Evolutionary conservation across 2,113 vertebrate species (phyloP).

Genomic region (Corythornis madagascariensis): DNA sequence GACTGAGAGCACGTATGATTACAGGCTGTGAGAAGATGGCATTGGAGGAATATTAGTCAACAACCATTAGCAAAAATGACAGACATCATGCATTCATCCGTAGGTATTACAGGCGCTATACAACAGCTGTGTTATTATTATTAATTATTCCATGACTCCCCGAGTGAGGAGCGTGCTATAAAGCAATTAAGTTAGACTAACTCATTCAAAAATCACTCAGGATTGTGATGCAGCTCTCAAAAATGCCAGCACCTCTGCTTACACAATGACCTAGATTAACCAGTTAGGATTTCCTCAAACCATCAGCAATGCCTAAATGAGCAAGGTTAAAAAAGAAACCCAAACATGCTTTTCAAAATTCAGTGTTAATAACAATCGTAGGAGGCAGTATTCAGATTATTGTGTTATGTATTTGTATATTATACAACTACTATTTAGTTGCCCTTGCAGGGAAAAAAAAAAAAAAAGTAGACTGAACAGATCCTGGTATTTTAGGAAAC

Average conservation of each 20-base stretch:
- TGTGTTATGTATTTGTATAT: background rate
- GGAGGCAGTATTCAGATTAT: background rate
- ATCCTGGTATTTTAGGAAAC: background rate
- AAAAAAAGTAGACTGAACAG: background rate
- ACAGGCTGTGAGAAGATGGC: background rate
- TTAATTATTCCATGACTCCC: conserved; percentile 21
- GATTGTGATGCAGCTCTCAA: conserved; percentile 32
- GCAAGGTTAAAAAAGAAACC: background rate
- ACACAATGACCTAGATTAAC: conserved; percentile 38
- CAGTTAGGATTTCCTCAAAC: conserved; percentile 22
- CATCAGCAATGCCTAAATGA: background rate
- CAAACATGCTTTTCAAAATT: background rate
- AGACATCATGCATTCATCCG: background rate
- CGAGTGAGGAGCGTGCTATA: background rate
- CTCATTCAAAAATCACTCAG: conserved; percentile 2
- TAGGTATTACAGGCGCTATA: background rate
- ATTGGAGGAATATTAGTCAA: background rate
- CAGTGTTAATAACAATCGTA: background rate
- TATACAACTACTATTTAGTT: background rate
- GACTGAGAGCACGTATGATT: background rate
- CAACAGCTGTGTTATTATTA: background rate
- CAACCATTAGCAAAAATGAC: background rate
- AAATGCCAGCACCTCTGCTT: conserved; percentile 34
- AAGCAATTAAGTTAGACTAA: conserved; percentile 10
- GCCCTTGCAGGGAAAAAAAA: background rate